Base-by-base conservation (phyloP, 2,797 vertebrate genomes). In the Rhynchotus rufescens region DNA sequence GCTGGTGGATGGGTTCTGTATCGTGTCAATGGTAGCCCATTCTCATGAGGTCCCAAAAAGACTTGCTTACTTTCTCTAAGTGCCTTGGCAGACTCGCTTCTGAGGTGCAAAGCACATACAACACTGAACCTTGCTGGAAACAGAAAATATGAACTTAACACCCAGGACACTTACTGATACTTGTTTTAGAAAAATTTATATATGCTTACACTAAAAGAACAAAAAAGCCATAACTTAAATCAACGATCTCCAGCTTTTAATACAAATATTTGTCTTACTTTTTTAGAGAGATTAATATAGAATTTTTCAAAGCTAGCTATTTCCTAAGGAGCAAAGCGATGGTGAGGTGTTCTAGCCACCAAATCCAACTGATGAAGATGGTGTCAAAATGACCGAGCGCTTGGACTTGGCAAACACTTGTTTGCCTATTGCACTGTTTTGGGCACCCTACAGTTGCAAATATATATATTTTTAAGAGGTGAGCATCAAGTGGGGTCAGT, bases 51-150 rank as follows among this genome's bases (percentile, higher is more conserved):
- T 97, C 93, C 94, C 96, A 88, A 42, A 54, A 93, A 97, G 94
- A 97, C 95, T 96, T 87, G 92, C 88, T 80, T 95, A 95, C 13
- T 15, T 98, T 96, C 95, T 98, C 90, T 94, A 98, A 98, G 98
- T 98, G 97, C 98, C 97, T 98, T 98, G 97, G 96, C 94, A 97
- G 92, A 95, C 95, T 98, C 94, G 89, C 92, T 97, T 98, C 96
- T 97, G 96, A 97, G 95, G 94, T 97, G 97, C 96, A 97, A 96
- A 98, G 97, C 97, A 98, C 97, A 98, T 90, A 94, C 78, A 85
- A 75, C 95, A 96, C 92, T 96, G 94, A 98, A 95, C 89, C 91
- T 96, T 97, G 96, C 97, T 97, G 94, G 88, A 97, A 97, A 95
- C 75, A 87, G 76, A 96, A 92, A 88, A 94, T 80, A 96, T 56